Evolutionary conservation across 2,113 vertebrate species (phyloP).

Genomic region (Laterallus jamaicensis): DNA sequence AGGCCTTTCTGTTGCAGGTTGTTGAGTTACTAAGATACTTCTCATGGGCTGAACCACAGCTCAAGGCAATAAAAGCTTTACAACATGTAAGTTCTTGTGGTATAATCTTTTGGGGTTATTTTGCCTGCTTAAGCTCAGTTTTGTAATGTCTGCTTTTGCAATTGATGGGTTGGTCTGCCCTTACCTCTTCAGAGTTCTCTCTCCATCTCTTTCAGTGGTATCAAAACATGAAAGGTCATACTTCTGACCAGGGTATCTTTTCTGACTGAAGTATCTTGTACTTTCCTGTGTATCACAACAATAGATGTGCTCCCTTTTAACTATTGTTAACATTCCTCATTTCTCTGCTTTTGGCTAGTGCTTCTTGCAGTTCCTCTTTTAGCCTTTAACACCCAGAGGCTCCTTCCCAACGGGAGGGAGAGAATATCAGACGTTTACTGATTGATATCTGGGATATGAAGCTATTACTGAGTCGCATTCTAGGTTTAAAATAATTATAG

Average conservation of each 20-base stretch:
- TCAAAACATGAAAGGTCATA: background rate
- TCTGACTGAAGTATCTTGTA: background rate
- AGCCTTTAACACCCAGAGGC: background rate
- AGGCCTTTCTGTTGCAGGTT: conserved; percentile 79
- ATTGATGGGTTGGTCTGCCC: background rate
- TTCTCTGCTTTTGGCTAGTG: background rate
- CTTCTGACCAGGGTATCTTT: background rate
- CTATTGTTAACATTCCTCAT: background rate
- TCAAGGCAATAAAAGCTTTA: conserved; percentile 96
- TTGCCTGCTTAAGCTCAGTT: background rate
- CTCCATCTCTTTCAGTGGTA: background rate
- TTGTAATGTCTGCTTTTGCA: background rate
- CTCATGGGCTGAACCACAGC: conserved; percentile 96
- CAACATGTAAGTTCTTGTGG: conserved; percentile 87
- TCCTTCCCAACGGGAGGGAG: background rate
- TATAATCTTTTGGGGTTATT: background rate
- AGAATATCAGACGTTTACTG: background rate
- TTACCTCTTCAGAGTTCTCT: background rate
- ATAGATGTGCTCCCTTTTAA: background rate
- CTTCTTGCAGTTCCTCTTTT: background rate
- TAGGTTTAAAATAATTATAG: background rate
- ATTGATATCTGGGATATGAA: background rate
- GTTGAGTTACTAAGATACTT: conserved; percentile 96
- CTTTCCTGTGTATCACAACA: background rate
- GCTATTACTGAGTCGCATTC: background rate